Base-by-base conservation (phyloP, 2,888 invertebrate genomes). In the Ypsolopha sequella region DNA sequence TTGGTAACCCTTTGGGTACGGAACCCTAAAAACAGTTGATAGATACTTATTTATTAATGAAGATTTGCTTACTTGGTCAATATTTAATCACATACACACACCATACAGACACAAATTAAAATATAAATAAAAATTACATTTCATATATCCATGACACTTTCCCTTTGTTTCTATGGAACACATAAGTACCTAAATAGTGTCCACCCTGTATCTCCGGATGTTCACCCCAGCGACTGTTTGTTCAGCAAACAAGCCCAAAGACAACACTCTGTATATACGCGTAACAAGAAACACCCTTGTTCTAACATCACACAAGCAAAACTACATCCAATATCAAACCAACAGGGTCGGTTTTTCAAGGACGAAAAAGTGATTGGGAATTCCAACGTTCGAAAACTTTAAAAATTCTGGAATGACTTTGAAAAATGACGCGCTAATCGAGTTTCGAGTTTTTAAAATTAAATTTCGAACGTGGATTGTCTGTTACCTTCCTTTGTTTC, bases 391-490 rank as follows among this genome's bases (percentile, higher is more conserved):
- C 14, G 6, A 52, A 52, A 24, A 33, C 11, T n/a, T 51, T 36
- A 14, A 41, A 51, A 51, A 48, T 51, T 51, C 43, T 35, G 33
- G 43, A 49, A 50, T 52, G 50, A 52, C 55, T 48, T 50, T 46
- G 51, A 51, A 48, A 53, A 53, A 52, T 49, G 50, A 51, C 50
- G 33, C 45, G n/a, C 43, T 13, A 50, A 54, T 45, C 43, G 48
- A 53, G 49, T 56, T 54, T 38, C 47, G 52, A 51, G 54, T 50
- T 51, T 24, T 47, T 38, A 51, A 53, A 54, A 54, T 54, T 54
- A 51, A 56, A 54, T 56, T 52, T 48, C 36, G 46, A 54, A 52
- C 41, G 50, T 24, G 49, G 52, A 53, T 54, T 52, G 55, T 51
- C 49, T 45, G 24, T 33, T 45, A 7, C n/a, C n/a, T 13, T 43